Conservation (phyloP, 2,888 invertebrate species). For the Netelia inedita region DNA sequence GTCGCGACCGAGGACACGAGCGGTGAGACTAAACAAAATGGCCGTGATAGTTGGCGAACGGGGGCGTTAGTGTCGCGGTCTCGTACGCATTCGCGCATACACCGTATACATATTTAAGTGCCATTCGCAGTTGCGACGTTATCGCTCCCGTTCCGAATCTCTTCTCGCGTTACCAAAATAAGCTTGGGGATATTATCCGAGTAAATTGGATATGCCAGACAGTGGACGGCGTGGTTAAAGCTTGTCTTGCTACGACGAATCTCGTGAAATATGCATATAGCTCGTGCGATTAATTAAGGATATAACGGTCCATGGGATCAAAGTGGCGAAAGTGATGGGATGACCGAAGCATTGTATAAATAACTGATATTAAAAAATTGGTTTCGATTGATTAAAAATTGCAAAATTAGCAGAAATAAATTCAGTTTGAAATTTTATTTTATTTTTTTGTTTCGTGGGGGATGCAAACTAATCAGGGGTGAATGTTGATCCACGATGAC, state of each 20-base stretch:
- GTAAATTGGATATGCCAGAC: slow-evolving; percentile 18
- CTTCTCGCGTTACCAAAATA: neutral
- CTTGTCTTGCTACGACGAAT: neutral
- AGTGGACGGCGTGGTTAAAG: neutral
- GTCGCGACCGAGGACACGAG: neutral
- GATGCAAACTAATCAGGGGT: no score
- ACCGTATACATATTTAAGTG: slow-evolving; percentile 40
- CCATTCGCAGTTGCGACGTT: slow-evolving; percentile 28
- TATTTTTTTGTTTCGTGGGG: no score
- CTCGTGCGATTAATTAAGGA: neutral
- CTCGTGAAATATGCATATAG: neutral
- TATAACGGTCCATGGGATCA: neutral
- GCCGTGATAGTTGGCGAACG: neutral
- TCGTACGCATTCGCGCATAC: slow-evolving; percentile 19
- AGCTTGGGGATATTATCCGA: slow-evolving; percentile 29
- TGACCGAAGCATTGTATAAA: neutral
- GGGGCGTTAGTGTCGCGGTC: neutral
- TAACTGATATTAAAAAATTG: no score
- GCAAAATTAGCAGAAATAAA: no score
- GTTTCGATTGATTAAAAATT: no score
- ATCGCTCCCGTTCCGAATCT: slow-evolving; percentile 30
- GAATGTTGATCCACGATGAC: no score
- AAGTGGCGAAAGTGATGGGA: neutral
- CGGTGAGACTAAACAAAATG: neutral
- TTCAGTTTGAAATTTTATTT: no score